Percentiles rank a stretch among this genome's conserved stretches.
phyloP scores from a whole-genome alignment of 37 sponge, comb jelly and placozoan genomes.

The Aplysina aerophoba region DNA sequence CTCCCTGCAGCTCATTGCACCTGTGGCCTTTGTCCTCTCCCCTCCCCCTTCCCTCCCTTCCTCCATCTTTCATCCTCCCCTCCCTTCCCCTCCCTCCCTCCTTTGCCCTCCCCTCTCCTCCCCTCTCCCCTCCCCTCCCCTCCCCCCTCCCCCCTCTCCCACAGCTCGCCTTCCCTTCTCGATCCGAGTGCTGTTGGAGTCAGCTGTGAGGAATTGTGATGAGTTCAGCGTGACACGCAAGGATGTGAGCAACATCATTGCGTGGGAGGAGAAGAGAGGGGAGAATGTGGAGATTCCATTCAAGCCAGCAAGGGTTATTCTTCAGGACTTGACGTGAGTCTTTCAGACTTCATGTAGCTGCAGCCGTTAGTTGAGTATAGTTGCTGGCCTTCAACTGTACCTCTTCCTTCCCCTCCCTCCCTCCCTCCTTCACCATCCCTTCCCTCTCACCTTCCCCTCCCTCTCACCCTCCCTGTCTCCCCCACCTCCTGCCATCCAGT shows the following conservation, averaged over 20 bases:
- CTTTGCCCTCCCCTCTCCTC: too few relatives aligned
- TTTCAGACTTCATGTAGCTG: neutral
- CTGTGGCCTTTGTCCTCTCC: too few relatives aligned
- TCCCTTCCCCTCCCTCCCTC: neutral
- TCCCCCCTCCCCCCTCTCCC: neutral
- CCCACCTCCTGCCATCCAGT: conserved; percentile 42
- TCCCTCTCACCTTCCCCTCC: neutral
- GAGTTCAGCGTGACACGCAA: conserved; percentile 55
- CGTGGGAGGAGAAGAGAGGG: conserved; percentile 75
- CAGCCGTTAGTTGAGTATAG: neutral
- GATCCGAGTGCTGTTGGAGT: conserved; percentile 82
- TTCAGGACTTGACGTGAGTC: conserved; percentile 91
- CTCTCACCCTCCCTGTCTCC: neutral
- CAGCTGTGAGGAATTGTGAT: conserved; percentile 89
- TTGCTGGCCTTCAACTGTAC: neutral
- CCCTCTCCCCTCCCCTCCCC: too few relatives aligned
- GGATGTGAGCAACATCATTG: conserved; percentile 73
- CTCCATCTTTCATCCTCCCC: too few relatives aligned
- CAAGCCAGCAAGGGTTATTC: conserved; percentile 82
- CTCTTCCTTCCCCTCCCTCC: neutral
- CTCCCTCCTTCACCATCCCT: neutral
- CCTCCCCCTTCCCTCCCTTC: too few relatives aligned
- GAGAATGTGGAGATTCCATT: conserved; percentile 83
- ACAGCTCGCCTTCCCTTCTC: conserved; percentile 78
- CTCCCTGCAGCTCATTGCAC: too few relatives aligned